Percentiles rank a stretch among this genome's conserved stretches.
These are phyloP conservation scores for Clistopyga incitator DNA, from an alignment of 2,888 invertebrate species.

Conservation along the genomic window DNA sequence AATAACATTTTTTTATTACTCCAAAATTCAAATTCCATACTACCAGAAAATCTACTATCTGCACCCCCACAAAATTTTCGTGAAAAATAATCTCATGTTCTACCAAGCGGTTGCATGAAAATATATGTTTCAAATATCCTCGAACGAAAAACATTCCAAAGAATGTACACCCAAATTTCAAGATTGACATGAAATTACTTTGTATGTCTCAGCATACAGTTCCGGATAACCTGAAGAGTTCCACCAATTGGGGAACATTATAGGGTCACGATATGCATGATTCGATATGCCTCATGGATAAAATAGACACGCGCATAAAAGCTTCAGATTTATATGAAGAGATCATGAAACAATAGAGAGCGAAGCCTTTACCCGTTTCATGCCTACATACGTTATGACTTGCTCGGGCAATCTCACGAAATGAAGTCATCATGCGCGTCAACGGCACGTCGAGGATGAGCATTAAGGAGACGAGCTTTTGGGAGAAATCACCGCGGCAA, in stretches of 20 bases:
- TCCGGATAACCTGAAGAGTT: neutral
- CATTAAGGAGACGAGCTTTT: slow-evolving; percentile 49
- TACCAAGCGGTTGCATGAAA: no score
- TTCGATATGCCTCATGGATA: slow-evolving; percentile 23
- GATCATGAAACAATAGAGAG: slow-evolving; percentile 44
- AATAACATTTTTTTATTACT: no score
- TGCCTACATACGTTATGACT: neutral
- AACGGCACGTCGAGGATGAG: slow-evolving; percentile 58
- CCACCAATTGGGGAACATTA: neutral
- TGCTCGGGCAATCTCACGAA: slow-evolving; percentile 48
- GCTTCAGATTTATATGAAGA: slow-evolving; percentile 13
- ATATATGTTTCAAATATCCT: no score
- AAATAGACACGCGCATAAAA: neutral
- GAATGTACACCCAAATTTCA: no score
- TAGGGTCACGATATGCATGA: neutral
- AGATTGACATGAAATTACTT: neutral
- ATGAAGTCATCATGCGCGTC: slow-evolving; percentile 63
- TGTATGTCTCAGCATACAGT: neutral
- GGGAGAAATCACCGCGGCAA: slow-evolving; percentile 69
- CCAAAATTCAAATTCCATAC: no score
- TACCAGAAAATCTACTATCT: no score
- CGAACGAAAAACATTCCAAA: no score
- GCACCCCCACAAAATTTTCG: no score
- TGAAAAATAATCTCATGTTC: no score
- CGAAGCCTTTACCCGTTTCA: neutral